Evolutionary conservation across 2,113 vertebrate species (phyloP).

Genomic region (Chloropsis hardwickii): DNA sequence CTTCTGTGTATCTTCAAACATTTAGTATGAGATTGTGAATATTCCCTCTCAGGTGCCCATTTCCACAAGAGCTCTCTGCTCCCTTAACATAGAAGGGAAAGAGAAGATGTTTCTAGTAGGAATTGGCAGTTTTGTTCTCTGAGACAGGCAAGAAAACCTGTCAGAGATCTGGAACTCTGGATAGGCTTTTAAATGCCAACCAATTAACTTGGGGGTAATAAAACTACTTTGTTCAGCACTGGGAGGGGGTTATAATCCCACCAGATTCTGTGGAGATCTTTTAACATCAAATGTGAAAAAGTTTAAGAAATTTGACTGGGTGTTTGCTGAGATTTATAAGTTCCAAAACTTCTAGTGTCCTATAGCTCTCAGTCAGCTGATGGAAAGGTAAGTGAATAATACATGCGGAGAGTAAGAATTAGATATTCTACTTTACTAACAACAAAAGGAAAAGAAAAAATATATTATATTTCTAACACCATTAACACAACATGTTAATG

Average conservation of each 20-base stretch:
- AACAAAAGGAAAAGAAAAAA: background rate
- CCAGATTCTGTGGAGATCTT: background rate
- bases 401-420: background rate
- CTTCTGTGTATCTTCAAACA: background rate
- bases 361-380: background rate
- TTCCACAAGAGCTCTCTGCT: background rate
- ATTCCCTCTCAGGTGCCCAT: background rate
- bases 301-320: background rate
- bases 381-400: background rate
- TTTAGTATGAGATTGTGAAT: background rate
- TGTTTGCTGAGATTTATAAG: background rate
- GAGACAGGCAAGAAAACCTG: background rate
- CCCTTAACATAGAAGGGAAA: background rate
- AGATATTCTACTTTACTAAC: background rate
- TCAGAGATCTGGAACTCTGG: background rate
- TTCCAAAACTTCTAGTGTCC: background rate
- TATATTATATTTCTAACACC: background rate
- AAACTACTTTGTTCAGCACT: background rate
- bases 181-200: background rate
- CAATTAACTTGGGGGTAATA: background rate
- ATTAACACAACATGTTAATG: background rate
- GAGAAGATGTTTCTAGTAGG: background rate
- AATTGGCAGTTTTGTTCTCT: background rate
- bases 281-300: background rate
- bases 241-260: background rate